These are phyloP conservation scores for Naso thynnoides DNA, from an alignment of 2,797 vertebrate species.

Conservation along the genomic window DNA sequence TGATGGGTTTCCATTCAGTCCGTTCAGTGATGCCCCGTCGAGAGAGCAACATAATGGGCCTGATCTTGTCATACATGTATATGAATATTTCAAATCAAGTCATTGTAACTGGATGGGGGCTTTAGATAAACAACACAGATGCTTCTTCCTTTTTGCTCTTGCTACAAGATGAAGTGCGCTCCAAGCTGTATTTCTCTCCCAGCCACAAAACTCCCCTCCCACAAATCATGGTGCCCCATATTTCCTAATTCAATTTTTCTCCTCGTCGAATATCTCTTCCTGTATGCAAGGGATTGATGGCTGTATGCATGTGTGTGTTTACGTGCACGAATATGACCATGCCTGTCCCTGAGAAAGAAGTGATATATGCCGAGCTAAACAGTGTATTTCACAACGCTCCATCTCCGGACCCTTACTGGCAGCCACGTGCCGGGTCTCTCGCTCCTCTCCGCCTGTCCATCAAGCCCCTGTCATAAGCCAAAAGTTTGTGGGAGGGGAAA, in stretches of 20 bases:
- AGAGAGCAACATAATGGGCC: constrained; percentile 77
- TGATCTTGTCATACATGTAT: constrained; percentile 83
- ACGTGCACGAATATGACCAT: constrained; percentile 49
- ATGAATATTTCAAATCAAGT: constrained; percentile 83
- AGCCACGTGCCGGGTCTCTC: constrained; percentile 61
- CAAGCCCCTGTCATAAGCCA: constrained; percentile 68
- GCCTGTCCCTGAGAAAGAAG: constrained; percentile 74
- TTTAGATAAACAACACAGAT: constrained; percentile 80
- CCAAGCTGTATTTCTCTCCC: constrained; percentile 71
- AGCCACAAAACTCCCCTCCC: constrained; percentile 69
- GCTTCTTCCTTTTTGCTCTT: constrained; percentile 73
- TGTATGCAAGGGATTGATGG: constrained; percentile 80
- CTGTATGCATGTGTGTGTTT: constrained; percentile 55
- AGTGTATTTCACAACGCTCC: constrained; percentile 76
- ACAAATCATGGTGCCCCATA: constrained; percentile 79
- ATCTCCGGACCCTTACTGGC: constrained; percentile 73
- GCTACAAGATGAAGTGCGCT: constrained; percentile 73
- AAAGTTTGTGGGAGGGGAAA: constrained; percentile 58
- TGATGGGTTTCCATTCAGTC: constrained; percentile 76
- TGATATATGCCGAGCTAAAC: constrained; percentile 80
- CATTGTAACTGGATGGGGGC: constrained; percentile 74
- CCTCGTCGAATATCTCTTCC: constrained; percentile 76
- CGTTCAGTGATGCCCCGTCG: constrained; percentile 70
- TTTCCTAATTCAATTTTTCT: constrained; percentile 83
- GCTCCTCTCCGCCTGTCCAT: constrained; percentile 72